phyloP scores from a whole-genome alignment of 2,888 invertebrate species.

The Zhuqinia jingwanae region DNA sequence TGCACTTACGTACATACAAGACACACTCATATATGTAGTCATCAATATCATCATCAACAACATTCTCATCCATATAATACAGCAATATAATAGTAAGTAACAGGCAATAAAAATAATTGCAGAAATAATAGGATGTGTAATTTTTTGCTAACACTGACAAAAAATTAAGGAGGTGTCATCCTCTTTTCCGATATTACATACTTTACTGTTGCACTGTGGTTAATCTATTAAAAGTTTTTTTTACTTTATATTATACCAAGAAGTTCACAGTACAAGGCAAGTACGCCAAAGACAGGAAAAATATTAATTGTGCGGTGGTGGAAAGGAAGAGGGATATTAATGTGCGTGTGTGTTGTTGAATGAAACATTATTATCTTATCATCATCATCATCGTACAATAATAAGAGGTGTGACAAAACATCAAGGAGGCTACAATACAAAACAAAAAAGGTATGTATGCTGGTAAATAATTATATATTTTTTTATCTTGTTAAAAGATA shows the following conservation, averaged over 20 bases:
- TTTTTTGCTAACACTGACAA: conserved; percentile 45
- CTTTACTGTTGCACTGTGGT: not conserved
- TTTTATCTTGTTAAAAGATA: no score
- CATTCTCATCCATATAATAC: conserved; percentile 29
- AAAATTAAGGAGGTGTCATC: conserved; percentile 68
- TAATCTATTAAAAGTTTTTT: not conserved
- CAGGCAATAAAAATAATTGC: conserved; percentile 38
- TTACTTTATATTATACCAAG: not conserved
- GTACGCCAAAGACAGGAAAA: no score
- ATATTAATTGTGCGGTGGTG: not conserved
- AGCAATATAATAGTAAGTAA: no score
- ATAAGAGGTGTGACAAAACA: no score
- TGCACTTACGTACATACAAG: conserved; percentile 46
- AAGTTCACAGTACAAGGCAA: no score
- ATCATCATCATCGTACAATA: no score
- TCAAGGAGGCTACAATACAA: no score
- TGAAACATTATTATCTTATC: no score
- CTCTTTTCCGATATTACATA: conserved; percentile 28
- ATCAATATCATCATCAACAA: conserved; percentile 3
- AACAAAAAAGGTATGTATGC: no score
- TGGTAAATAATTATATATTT: no score
- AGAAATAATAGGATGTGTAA: conserved; percentile 44
- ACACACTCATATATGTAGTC: not conserved
- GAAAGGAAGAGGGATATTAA: no score
- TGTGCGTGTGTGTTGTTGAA: no score